These are phyloP conservation scores for Entomobrya multifasciata DNA, from an alignment of 2,888 invertebrate species.

Conservation along the genomic window DNA sequence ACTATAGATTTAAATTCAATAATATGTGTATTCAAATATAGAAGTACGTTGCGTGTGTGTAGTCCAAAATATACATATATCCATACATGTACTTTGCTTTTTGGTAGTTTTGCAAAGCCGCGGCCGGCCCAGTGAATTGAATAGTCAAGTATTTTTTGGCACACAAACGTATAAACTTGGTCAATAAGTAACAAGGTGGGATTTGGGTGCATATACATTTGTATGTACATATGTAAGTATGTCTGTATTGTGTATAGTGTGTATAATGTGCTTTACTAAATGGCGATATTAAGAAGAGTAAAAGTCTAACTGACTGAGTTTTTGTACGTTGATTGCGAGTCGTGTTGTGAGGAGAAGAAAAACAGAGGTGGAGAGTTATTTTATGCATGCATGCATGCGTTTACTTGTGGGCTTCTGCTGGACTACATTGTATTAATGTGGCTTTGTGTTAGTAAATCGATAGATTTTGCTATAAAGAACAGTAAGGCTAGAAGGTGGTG, in stretches of 20 bases:
- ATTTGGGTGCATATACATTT: not conserved
- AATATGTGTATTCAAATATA: too few species aligned
- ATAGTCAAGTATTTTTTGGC: not conserved
- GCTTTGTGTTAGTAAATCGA: conserved; percentile 55
- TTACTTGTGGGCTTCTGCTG: conserved; percentile 11
- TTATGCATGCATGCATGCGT: conserved; percentile 56
- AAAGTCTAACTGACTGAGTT: not conserved
- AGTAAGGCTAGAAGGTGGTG: not conserved
- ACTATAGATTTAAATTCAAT: too few species aligned
- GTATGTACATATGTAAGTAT: too few species aligned
- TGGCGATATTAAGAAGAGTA: not conserved
- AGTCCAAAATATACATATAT: not conserved
- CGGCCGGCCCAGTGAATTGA: conserved; percentile 29
- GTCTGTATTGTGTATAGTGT: too few species aligned
- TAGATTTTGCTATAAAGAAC: conserved; percentile 19
- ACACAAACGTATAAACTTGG: conserved; percentile 1
- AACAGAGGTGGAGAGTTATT: not conserved
- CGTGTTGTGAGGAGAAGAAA: not conserved
- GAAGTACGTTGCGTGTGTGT: not conserved
- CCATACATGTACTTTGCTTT: too few species aligned
- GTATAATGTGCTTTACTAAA: conserved; percentile 6
- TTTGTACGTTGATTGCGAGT: too few species aligned
- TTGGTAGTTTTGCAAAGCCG: too few species aligned
- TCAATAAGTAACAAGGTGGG: not conserved
- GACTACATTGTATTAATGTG: conserved; percentile 13